Base-by-base conservation (phyloP, 2,797 vertebrate genomes). In the Psittacula derbiana region DNA sequence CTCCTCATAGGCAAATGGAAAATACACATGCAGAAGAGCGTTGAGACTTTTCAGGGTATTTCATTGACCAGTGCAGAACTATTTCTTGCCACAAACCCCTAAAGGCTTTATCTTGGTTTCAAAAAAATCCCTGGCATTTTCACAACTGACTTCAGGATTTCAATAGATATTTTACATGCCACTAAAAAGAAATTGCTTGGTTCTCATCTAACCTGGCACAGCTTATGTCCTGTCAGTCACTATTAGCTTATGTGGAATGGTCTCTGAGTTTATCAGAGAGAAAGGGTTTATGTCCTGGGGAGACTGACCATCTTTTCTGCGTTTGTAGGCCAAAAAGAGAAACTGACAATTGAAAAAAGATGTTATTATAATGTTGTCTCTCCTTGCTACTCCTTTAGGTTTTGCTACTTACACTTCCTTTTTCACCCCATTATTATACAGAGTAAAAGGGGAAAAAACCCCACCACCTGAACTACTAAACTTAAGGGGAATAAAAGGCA, bases 41-140 rank as follows among this genome's bases (percentile, higher is more conserved):
- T 55, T 2, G 30, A 88, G 80, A 86, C 28, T 73, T 90, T 69
- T 76, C 25, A 88, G 58, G 33, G 36, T 62, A 81, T 86, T 93
- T 80, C 89, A 95, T 66, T 92, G 94, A 82, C 93, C 83, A 76
- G 44, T 14, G 88, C 44, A 84, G 80, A 91, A 90, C 65, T 12
- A 52, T 64, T 93, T 90, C 82, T 95, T 93, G 82, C 92, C 93
- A 94, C 90, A 94, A 90, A 90, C 66, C 92, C 80, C 90, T 19
- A 10, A 76, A 57, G 94, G 50, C 41, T 88, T 95, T 89, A 92
- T 76, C 55, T 30, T 65, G 47, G 90, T 92, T 95, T 92, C 80
- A 94, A 71, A 96, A 86, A 96, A 92, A 93, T 95, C 60, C 41
- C 62, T 84, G 87, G 94, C 62, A 94, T 91, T 95, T 96, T 96